phyloP scores from a whole-genome alignment of 2,888 invertebrate species.

The Laspeyria flexula region DNA sequence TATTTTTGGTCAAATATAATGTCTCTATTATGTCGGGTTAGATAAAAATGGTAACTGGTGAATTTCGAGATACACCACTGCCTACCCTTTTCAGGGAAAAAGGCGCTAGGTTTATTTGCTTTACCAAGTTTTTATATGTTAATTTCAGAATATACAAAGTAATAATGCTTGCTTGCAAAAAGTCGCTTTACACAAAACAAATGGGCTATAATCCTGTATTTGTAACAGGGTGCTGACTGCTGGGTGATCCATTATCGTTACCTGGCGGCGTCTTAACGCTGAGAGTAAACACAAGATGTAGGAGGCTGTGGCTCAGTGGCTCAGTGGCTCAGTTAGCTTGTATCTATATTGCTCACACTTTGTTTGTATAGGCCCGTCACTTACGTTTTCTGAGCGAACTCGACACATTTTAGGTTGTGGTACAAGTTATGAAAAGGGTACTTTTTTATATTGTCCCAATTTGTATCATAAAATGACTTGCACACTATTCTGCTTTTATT shows the following conservation, averaged over 20 bases:
- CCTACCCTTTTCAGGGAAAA: too few species aligned
- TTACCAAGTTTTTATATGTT: too few species aligned
- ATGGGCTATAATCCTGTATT: not conserved
- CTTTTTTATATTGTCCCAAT: too few species aligned
- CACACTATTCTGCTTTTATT: too few species aligned
- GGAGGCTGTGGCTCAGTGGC: too few species aligned
- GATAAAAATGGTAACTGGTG: too few species aligned
- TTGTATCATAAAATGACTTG: too few species aligned
- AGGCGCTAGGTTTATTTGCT: too few species aligned
- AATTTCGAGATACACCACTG: too few species aligned
- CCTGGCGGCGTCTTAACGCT: not conserved
- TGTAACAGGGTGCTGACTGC: not conserved
- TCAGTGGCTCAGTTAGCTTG: not conserved
- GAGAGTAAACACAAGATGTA: not conserved
- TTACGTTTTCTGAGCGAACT: constrained; percentile 33
- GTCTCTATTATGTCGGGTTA: too few species aligned
- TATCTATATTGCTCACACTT: constrained; percentile 7
- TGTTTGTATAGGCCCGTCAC: constrained; percentile 34
- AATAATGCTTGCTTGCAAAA: not conserved
- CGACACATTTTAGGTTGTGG: not conserved
- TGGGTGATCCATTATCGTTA: not conserved
- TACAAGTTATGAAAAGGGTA: not conserved
- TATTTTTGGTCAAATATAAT: too few species aligned
- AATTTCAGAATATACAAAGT: too few species aligned
- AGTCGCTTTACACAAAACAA: not conserved